A percentile compares a stretch with the other conserved stretches of the same genome.
phyloP scores from a whole-genome alignment of 37 sponge, comb jelly and placozoan species.

The Chondrilla cf. caribensis region DNA sequence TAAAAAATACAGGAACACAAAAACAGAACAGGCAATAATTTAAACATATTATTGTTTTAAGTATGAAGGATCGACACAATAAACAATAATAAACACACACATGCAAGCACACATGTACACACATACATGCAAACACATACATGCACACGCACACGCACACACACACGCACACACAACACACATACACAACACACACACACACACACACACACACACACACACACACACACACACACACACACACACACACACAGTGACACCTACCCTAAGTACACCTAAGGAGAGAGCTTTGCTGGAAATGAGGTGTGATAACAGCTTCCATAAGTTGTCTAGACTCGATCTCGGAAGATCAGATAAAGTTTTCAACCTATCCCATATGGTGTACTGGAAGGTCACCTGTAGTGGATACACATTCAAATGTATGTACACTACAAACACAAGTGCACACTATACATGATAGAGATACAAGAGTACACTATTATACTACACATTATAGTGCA shows the following conservation, averaged over 20 bases:
- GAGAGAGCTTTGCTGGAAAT: conserved; percentile 67
- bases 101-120: background rate
- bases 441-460: too few species aligned
- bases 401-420: too few species aligned
- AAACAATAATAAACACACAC: background rate
- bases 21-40: too few species aligned
- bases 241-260: background rate
- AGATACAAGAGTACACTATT: too few species aligned
- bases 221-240: too few species aligned
- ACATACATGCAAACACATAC: too few species aligned
- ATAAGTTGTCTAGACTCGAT: conserved; percentile 40
- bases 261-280: conserved; percentile 64
- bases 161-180: too few species aligned
- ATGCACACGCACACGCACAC: too few species aligned
- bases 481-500: too few species aligned
- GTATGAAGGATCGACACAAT: background rate
- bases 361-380: conserved; percentile 92
- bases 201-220: too few species aligned
- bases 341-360: conserved; percentile 41
- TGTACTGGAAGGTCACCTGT: conserved; percentile 89
- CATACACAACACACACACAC: too few species aligned
- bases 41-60: background rate
- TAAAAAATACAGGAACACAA: too few species aligned
- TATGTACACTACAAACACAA: background rate
- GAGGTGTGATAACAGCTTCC: conserved; percentile 56